phyloP scores from a whole-genome alignment of 2,888 invertebrate species.

The Eupithecia pulchellata region DNA sequence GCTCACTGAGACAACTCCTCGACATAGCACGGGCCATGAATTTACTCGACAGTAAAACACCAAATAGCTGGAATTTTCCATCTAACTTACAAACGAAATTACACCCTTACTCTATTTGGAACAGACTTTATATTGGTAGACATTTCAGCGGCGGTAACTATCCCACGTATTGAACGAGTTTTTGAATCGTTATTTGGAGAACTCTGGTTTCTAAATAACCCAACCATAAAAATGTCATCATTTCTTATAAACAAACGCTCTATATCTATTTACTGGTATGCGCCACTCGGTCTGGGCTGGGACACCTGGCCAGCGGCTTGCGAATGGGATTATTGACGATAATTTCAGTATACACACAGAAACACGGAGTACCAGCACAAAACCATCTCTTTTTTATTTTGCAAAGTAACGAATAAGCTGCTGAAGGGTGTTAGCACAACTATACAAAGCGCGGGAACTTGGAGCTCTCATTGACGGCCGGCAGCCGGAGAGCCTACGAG shows the following conservation, averaged over 20 bases:
- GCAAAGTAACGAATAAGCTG: not conserved
- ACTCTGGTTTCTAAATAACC: too few relatives aligned
- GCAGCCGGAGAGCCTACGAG: too few relatives aligned
- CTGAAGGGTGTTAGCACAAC: not conserved
- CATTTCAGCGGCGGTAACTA: slow-evolving; percentile 8
- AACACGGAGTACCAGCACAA: slow-evolving; percentile 6
- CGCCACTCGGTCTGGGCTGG: too few relatives aligned
- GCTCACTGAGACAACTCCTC: slow-evolving; percentile 23
- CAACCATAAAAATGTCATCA: too few relatives aligned
- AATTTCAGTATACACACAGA: slow-evolving; percentile 39
- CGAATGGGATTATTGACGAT: slow-evolving; percentile 48
- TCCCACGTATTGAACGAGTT: too few relatives aligned
- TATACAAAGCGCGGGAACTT: not conserved
- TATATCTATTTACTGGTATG: too few relatives aligned
- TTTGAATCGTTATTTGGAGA: too few relatives aligned
- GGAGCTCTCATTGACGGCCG: not conserved
- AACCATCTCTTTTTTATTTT: not conserved
- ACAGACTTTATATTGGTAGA: slow-evolving; percentile 16
- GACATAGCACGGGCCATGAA: slow-evolving; percentile 31
- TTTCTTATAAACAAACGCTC: too few relatives aligned
- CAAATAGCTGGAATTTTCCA: slow-evolving; percentile 33
- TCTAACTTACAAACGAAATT: slow-evolving; percentile 23
- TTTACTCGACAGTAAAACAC: slow-evolving; percentile 42
- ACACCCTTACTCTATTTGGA: slow-evolving; percentile 6
- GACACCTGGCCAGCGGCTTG: slow-evolving; percentile 48